phyloP scores from a whole-genome alignment of 2,797 vertebrate species.

The Ceryle rudis region DNA sequence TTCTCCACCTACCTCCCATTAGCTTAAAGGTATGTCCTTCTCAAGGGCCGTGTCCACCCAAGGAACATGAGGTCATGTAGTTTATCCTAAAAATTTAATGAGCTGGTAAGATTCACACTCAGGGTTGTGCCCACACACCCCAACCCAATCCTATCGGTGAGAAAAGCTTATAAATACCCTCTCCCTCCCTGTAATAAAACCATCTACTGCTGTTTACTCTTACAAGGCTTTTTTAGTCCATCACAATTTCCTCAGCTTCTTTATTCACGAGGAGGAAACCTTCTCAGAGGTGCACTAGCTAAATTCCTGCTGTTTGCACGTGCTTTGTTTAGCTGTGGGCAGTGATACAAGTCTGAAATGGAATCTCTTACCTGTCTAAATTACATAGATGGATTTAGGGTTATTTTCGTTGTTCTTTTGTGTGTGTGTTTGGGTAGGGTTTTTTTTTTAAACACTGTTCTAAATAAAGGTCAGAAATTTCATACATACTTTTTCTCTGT shows the following conservation, averaged over 20 bases:
- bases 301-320: background rate
- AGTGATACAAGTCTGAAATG: background rate
- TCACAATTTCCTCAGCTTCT: background rate
- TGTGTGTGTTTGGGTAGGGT: too few relatives aligned
- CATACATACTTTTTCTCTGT: background rate
- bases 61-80: rapidly evolving
- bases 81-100: background rate
- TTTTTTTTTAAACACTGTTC: background rate
- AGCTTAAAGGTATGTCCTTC: background rate
- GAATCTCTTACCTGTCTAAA: background rate
- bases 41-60: background rate
- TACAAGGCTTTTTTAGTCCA: background rate
- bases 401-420: too few relatives aligned
- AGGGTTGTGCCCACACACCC: too few relatives aligned
- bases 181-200: background rate
- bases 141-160: background rate
- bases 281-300: background rate
- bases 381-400: too few relatives aligned
- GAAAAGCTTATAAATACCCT: background rate
- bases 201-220: background rate
- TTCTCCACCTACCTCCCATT: background rate
- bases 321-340: background rate
- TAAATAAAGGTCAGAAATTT: background rate
- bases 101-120: background rate
- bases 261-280: background rate